These are phyloP conservation scores for Eublepharis macularius DNA, from an alignment of 2,113 vertebrate species.

Conservation along the genomic window DNA sequence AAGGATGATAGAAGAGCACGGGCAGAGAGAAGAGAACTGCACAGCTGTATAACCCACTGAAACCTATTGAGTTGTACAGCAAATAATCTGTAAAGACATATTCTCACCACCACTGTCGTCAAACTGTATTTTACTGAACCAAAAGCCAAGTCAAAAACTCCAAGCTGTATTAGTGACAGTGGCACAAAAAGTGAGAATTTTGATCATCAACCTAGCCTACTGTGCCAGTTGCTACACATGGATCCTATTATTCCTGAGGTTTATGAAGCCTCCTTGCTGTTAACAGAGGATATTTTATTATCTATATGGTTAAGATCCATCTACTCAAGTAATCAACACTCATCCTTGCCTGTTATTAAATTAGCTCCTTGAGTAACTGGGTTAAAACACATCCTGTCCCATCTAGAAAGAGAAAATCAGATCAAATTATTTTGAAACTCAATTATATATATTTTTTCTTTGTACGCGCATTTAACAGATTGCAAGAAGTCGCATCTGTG, in stretches of 20 bases:
- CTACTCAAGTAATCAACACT: not conserved
- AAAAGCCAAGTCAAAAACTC: too few relatives aligned
- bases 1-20: not conserved
- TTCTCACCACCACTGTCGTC: not conserved
- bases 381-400: not conserved
- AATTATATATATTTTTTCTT: conserved; percentile 68
- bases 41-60: not conserved
- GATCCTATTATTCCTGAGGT: not conserved
- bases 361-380: conserved; percentile 43
- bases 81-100: not conserved
- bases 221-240: not conserved
- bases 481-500: not conserved
- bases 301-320: not conserved
- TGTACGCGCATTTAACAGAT: conserved; percentile 41
- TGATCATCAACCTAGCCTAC: not conserved
- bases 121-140: not conserved
- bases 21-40: not conserved
- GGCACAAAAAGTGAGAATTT: not conserved
- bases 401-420: conserved; percentile 18
- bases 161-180: not conserved
- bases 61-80: not conserved
- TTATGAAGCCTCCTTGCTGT: conserved; percentile 9
- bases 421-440: conserved; percentile 69
- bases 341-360: conserved; percentile 21
- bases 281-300: not conserved